These are phyloP conservation scores for Chymomyza costata DNA, from an alignment of 1,140 invertebrate genomes.

Conservation along the genomic window DNA sequence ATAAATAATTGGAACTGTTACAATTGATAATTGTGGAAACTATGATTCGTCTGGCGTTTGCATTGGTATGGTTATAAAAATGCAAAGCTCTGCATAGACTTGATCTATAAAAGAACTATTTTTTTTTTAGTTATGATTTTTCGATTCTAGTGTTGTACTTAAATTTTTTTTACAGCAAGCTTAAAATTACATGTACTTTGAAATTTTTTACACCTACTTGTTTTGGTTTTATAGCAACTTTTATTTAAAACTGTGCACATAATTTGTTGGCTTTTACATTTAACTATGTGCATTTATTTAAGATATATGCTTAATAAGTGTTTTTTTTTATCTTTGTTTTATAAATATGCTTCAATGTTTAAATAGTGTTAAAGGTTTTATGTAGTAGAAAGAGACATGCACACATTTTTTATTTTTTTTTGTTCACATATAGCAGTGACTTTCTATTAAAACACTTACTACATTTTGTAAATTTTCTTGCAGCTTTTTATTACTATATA, in stretches of 20 bases:
- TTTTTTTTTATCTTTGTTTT: too few species aligned
- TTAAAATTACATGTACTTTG: conserved; percentile 1
- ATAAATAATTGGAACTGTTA: conserved; percentile 64
- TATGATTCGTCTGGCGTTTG: conserved; percentile 29
- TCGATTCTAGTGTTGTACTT: too few species aligned
- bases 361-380: too few species aligned
- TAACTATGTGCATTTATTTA: conserved; percentile 35
- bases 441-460: too few species aligned
- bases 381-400: conserved; percentile 21
- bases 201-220: conserved; percentile 4
- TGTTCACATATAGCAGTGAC: too few species aligned
- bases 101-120: too few species aligned
- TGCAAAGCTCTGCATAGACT: not conserved
- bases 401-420: too few species aligned
- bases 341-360: too few species aligned
- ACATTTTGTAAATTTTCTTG: conserved; percentile 8
- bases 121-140: too few species aligned
- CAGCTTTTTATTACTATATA: conserved; percentile 1
- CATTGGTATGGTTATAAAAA: conserved; percentile 4
- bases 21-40: conserved; percentile 58
- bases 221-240: conserved; percentile 28
- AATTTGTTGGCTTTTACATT: conserved; percentile 32
- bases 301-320: conserved; percentile 22
- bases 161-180: too few species aligned
- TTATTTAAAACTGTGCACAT: conserved; percentile 38